Percentiles rank a stretch among this genome's conserved stretches.
Conservation (phyloP, 2,797 vertebrate species). For the Xenops minutus region DNA sequence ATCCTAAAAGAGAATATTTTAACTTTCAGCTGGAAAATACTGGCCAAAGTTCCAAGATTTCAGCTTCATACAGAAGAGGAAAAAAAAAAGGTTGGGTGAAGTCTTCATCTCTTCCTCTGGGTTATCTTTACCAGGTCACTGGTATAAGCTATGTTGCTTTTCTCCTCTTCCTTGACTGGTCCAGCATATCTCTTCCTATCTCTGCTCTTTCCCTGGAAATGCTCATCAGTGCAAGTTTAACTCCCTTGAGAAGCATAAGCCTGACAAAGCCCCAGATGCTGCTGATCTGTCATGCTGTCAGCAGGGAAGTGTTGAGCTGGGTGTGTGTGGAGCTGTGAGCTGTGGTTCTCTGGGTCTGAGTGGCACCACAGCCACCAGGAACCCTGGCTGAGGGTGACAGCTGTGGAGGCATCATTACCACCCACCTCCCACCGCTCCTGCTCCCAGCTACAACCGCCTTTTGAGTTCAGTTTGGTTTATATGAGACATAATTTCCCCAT, state of each 20-base stretch:
- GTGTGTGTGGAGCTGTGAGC: not conserved
- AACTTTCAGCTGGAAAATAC: not conserved
- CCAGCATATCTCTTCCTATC: not conserved
- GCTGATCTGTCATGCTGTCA: not conserved
- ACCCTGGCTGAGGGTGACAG: not conserved
- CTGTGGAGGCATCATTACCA: not conserved
- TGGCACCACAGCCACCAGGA: not conserved
- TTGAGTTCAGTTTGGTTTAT: not conserved
- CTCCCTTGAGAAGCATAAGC: rapidly evolving
- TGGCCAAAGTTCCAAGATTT: not conserved
- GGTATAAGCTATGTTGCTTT: not conserved
- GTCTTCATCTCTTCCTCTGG: not conserved
- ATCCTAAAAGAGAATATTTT: not conserved
- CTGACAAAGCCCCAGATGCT: not conserved
- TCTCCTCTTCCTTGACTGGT: not conserved
- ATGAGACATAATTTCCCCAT: not conserved
- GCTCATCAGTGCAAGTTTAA: not conserved
- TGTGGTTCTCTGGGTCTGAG: not conserved
- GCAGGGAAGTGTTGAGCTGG: not conserved
- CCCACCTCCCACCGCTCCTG: conserved; percentile 1
- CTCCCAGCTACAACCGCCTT: not conserved
- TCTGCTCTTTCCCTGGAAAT: not conserved
- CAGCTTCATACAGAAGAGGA: not conserved
- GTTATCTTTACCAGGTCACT: not conserved
- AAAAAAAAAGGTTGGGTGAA: not conserved